phyloP scores from a whole-genome alignment of 2,113 vertebrate genomes.

The Xyrauchen texanus region DNA sequence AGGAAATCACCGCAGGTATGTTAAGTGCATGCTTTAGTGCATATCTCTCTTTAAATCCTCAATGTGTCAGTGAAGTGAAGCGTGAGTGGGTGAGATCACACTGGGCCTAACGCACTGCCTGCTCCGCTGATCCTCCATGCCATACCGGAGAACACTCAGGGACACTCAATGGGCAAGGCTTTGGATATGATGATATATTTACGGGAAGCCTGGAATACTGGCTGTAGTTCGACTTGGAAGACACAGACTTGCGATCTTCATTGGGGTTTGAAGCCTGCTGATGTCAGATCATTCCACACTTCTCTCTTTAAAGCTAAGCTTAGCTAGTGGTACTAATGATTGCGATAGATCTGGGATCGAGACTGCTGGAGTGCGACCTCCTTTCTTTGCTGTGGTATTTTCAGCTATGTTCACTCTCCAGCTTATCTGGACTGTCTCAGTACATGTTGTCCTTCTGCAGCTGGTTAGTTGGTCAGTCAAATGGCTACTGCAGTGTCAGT shows the following conservation, averaged over 20 bases:
- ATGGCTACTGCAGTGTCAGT: neutral
- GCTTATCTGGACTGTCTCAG: neutral
- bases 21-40: neutral
- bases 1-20: slow-evolving; percentile 50
- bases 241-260: neutral
- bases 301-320: slow-evolving; percentile 22
- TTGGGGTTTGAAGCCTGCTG: neutral
- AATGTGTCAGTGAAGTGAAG: neutral
- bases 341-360: neutral
- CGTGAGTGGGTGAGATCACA: neutral
- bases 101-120: slow-evolving; percentile 13
- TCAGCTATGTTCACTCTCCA: neutral
- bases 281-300: neutral
- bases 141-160: neutral
- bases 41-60: neutral
- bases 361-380: neutral
- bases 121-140: neutral
- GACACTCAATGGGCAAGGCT: neutral
- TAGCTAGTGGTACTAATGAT: neutral
- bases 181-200: neutral
- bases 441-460: neutral
- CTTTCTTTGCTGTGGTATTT: neutral
- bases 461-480: neutral
- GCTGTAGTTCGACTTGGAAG: neutral
- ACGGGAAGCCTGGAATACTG: neutral